phyloP scores from a whole-genome alignment of 2,888 invertebrate species.

The Eueremaeus valkanovi region DNA sequence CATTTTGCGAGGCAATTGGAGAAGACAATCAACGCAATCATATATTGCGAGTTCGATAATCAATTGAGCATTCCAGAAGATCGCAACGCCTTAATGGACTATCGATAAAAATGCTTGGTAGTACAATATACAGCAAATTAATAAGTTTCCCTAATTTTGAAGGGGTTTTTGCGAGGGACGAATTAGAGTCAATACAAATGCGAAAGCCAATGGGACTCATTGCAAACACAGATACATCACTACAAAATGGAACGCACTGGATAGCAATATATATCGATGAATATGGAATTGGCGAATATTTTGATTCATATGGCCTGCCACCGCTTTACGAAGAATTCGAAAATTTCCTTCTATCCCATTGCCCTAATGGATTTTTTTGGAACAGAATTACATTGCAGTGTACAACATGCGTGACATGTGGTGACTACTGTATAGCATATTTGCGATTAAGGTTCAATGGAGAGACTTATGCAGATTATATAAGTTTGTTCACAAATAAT shows the following conservation, averaged over 20 bases:
- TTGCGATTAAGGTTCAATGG: not conserved
- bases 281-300: conserved; percentile 29
- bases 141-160: not conserved
- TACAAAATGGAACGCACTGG: conserved; percentile 29
- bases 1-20: not conserved
- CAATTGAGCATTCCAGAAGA: not conserved
- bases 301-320: conserved; percentile 37
- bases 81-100: not conserved
- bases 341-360: not conserved
- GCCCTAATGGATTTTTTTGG: not conserved
- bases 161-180: conserved; percentile 25
- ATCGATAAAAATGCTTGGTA: not conserved
- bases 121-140: not conserved
- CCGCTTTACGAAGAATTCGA: not conserved
- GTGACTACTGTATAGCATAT: conserved; percentile 7
- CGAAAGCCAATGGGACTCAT: too few relatives aligned
- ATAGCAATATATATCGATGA: not conserved
- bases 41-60: conserved; percentile 34
- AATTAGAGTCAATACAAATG: not conserved
- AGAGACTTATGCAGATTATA: not conserved
- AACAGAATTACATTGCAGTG: not conserved
- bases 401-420: not conserved
- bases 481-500: not conserved
- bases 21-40: not conserved
- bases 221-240: conserved; percentile 12